Base-by-base conservation (phyloP, 2,797 vertebrate species). In the Erethizon dorsatum region DNA sequence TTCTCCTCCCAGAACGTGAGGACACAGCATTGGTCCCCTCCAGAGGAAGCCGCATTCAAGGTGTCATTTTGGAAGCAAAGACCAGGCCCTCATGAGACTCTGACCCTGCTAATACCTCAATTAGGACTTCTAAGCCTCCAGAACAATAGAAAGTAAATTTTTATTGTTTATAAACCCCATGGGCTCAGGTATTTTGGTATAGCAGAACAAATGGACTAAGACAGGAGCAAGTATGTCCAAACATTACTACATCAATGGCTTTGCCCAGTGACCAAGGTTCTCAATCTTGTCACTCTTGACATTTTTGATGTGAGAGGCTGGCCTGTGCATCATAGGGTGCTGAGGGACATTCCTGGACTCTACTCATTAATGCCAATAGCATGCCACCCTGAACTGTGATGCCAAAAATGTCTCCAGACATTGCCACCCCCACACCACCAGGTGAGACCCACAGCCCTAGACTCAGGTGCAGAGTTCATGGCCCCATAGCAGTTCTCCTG, bases 191-290 rank as follows among this genome's bases (percentile, higher is more conserved):
- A 17, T 22, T 61, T n/a, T 84, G 33, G 71, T 83, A 12, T 84
- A 41, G 28, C 20, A 78, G 1, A 61, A 79, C 45, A 45, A 20
- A 65, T 3, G 33, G 67, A 78, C 31, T 13, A 57, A 88, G 31
- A n/a, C 26, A n/a, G 54, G 7, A 52, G 7, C 14, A 13, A 67
- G 45, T 17, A 9, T 11, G 9, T 45, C 50, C 59, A 45, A 24
- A 71, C 54, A 17, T 56, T 73, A 33, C 47, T 82, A 13, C 7
- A 12, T 0, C 7, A 5, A 54, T 3, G 6, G 0, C 24, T 14
- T 15, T 14, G 50, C 41, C 22, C 1, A 0, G 15, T 0, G 18
- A 26, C n/a, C 77, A 61, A 15, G 13, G 24, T 3, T 61, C 18
- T 65, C 41, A 54, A 24, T 11, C 10, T 59, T 18, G 41, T 9